A percentile compares a stretch with the other conserved stretches of the same genome.
phyloP scores from a whole-genome alignment of 2,888 invertebrate species.

The Diploptera punctata region DNA sequence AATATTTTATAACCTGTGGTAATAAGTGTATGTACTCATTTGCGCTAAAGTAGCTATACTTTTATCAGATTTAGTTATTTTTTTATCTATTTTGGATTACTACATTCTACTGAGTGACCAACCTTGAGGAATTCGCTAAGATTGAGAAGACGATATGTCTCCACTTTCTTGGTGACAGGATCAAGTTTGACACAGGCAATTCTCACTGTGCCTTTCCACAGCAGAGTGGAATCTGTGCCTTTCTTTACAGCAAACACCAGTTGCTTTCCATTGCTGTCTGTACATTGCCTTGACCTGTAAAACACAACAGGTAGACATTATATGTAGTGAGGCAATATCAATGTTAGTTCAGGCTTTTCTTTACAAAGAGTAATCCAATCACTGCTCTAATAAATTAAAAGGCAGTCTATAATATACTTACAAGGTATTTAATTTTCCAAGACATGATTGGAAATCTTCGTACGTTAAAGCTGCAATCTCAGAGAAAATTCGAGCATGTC shows the following conservation, averaged over 20 bases:
- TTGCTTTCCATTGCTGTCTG: slow-evolving; percentile 67
- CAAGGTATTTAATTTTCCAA: slow-evolving; percentile 67
- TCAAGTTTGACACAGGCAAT: slow-evolving; percentile 69
- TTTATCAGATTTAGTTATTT: no score
- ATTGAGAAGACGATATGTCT: slow-evolving; percentile 65
- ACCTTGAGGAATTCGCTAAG: slow-evolving; percentile 70
- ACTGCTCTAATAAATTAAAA: no score
- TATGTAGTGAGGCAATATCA: background rate
- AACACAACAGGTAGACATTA: no score
- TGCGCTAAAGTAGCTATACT: no score
- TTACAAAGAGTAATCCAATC: background rate
- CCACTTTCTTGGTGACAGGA: slow-evolving; percentile 59
- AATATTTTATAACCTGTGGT: no score
- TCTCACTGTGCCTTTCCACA: slow-evolving; percentile 74
- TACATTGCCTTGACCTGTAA: slow-evolving; percentile 64
- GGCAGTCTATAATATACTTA: slow-evolving; percentile 52
- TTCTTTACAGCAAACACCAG: slow-evolving; percentile 69
- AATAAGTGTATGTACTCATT: no score
- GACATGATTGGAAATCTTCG: slow-evolving; percentile 63
- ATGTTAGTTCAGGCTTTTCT: background rate
- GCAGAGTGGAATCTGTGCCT: slow-evolving; percentile 66
- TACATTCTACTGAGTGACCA: slow-evolving; percentile 45
- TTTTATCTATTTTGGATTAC: no score
- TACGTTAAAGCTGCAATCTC: slow-evolving; percentile 59
- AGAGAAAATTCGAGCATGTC: slow-evolving; percentile 55